phyloP scores from a whole-genome alignment of 2,888 invertebrate genomes.

The Epinotia brunnichana region DNA sequence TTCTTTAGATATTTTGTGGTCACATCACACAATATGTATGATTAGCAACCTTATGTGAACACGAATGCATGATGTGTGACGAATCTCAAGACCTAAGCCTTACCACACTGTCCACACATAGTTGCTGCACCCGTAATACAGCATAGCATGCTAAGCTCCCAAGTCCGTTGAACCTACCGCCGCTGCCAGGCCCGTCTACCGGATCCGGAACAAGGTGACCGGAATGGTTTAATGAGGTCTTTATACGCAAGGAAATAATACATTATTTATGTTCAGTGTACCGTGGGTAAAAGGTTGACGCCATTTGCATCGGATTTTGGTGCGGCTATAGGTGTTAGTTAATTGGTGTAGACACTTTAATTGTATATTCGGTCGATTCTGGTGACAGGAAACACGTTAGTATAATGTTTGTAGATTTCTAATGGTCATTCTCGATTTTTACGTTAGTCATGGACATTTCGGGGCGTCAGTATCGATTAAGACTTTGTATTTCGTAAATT shows the following conservation, averaged over 20 bases:
- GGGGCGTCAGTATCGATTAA: slow-evolving; percentile 8
- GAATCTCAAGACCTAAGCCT: background rate
- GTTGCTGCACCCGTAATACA: slow-evolving; percentile 32
- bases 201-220: slow-evolving; percentile 48
- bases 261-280: slow-evolving; percentile 35
- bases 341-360: slow-evolving; percentile 36
- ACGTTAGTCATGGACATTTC: slow-evolving; percentile 18
- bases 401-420: slow-evolving; percentile 20
- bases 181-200: slow-evolving; percentile 17
- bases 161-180: slow-evolving; percentile 54
- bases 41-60: background rate
- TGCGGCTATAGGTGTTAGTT: slow-evolving; percentile 29
- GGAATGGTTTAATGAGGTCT: slow-evolving; percentile 38
- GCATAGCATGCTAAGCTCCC: slow-evolving; percentile 18
- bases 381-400: slow-evolving; percentile 28
- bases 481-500: slow-evolving; percentile 5
- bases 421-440: slow-evolving; percentile 19
- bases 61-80: slow-evolving; percentile 15
- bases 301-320: slow-evolving; percentile 40
- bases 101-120: background rate
- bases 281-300: slow-evolving; percentile 32
- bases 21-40: background rate
- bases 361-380: slow-evolving; percentile 31
- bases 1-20: background rate
- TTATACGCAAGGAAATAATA: slow-evolving; percentile 28